Conservation (phyloP, 1,140 invertebrate genomes). For the Lutraria rhynchaena region DNA sequence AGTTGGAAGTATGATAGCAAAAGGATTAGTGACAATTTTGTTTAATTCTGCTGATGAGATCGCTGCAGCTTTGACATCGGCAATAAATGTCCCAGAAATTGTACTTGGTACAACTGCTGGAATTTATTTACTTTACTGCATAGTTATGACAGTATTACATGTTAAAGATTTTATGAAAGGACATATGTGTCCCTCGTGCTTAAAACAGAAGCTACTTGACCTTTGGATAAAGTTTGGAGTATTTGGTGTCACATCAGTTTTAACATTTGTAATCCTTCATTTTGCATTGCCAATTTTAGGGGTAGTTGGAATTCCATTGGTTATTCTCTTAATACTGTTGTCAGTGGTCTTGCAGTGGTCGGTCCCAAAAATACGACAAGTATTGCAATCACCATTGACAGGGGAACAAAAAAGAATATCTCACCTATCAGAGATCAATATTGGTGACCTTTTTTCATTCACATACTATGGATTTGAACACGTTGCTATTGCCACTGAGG, state of each 20-base stretch:
- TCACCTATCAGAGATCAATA: neutral
- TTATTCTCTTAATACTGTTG: conserved; percentile 16
- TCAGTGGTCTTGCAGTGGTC: conserved; percentile 4
- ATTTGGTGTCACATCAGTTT: neutral
- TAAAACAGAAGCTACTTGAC: no score
- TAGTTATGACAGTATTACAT: no score
- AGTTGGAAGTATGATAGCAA: neutral
- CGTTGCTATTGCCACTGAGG: neutral
- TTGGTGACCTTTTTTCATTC: neutral
- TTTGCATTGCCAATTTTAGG: conserved; percentile 19
- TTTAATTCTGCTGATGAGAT: no score
- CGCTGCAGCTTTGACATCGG: no score
- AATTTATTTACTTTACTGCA: no score
- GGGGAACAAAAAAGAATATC: neutral
- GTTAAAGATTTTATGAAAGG: no score
- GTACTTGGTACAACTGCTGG: no score
- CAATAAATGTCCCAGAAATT: neutral
- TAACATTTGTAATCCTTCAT: neutral
- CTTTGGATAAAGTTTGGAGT: no score
- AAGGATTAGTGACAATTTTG: no score
- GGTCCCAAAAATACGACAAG: neutral
- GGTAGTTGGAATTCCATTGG: conserved; percentile 23
- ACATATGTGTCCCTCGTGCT: no score
- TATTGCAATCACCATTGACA: neutral
- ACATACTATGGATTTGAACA: neutral